Base-by-base conservation (phyloP, 2,888 invertebrate species). In the Isotomurus palustris region DNA sequence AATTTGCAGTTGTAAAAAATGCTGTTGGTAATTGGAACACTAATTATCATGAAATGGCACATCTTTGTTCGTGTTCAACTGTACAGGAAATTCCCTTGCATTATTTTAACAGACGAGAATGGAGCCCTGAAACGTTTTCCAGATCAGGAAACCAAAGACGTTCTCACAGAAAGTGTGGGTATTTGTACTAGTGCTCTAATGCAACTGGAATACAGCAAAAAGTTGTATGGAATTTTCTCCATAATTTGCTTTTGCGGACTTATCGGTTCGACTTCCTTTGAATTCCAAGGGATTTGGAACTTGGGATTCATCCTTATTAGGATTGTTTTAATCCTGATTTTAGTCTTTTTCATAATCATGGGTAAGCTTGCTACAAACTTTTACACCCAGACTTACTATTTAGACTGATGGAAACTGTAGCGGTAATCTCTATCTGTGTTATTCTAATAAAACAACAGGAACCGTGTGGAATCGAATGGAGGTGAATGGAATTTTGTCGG, bases 381-480 rank as follows among this genome's bases (percentile, higher is more conserved):
- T n/a, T n/a, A n/a, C n/a, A n/a, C n/a, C n/a, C n/a, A n/a, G n/a
- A n/a, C 36, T 50, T 38, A 29, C 14, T 8, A 38, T 22, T 43
- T n/a, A n/a, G n/a, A n/a, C n/a, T n/a, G n/a, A n/a, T n/a, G n/a
- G n/a, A n/a, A n/a, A n/a, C n/a, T n/a, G n/a, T n/a, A n/a, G n/a
- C n/a, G n/a, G n/a, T n/a, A n/a, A n/a, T n/a, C n/a, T n/a, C n/a
- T n/a, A n/a, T n/a, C n/a, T n/a, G n/a, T n/a, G n/a, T n/a, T n/a
- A n/a, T n/a, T n/a, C n/a, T n/a, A n/a, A n/a, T n/a, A n/a, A n/a
- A n/a, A n/a, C n/a, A n/a, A n/a, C 89, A 90, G 87, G 84, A 29
- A 81, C 86, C 0, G 73, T 91, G 63, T 91, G 91, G 90, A 87
- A 88, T 74, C 81, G 80, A 66, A 86, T 89, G 64, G 91, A 91